These are phyloP conservation scores for Parotocinclus haroldoi DNA, from an alignment of 2,797 vertebrate species.

Conservation along the genomic window DNA sequence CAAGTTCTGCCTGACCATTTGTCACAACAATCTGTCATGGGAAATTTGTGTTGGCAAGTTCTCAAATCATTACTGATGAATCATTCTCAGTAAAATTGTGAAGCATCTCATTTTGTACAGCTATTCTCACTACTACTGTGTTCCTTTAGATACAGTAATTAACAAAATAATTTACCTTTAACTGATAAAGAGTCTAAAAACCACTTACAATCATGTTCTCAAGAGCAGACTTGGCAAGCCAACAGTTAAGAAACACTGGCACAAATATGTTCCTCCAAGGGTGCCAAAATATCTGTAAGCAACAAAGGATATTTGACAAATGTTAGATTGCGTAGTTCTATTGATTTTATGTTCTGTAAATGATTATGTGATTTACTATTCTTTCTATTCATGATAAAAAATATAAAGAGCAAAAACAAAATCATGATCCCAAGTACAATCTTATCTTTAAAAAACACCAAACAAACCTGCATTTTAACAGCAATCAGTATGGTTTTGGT, in stretches of 20 bases:
- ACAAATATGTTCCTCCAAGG: slow-evolving; percentile 88
- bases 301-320: slow-evolving; percentile 5
- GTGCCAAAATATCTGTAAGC: slow-evolving; percentile 83
- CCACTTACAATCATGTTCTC: slow-evolving; percentile 98
- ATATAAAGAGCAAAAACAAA: too few relatives aligned
- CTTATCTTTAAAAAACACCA: too few relatives aligned
- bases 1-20: slow-evolving; percentile 48
- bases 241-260: slow-evolving; percentile 96
- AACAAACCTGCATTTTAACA: too few relatives aligned
- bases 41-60: slow-evolving; percentile 43
- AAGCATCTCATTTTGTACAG: slow-evolving; percentile 11
- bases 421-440: too few relatives aligned
- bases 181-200: neutral
- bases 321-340: neutral
- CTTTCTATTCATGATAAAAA: too few relatives aligned
- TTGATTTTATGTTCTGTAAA: too few relatives aligned
- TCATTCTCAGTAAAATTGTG: slow-evolving; percentile 42
- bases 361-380: too few relatives aligned
- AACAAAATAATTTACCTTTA: too few relatives aligned
- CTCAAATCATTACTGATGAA: slow-evolving; percentile 34
- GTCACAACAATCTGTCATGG: slow-evolving; percentile 62
- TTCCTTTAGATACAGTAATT: too few relatives aligned
- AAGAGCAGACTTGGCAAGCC: slow-evolving; percentile 94
- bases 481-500: too few relatives aligned
- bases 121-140: neutral